phyloP scores from a whole-genome alignment of 2,113 vertebrate genomes.

The Dipodomys merriami region DNA sequence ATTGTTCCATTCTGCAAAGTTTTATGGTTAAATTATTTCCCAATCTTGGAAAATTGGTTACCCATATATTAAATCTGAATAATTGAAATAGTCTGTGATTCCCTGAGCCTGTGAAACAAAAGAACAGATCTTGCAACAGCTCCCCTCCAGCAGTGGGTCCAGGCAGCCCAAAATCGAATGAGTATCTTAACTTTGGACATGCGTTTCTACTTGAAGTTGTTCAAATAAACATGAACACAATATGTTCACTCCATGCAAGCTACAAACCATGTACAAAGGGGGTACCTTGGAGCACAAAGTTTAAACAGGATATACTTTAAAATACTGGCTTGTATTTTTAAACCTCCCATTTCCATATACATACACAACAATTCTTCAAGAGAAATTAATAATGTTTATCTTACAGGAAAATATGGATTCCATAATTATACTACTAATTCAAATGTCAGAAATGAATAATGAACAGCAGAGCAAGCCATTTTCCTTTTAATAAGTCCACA shows the following conservation, averaged over 20 bases:
- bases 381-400: conserved; percentile 60
- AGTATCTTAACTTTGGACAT: background rate
- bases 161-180: background rate
- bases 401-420: conserved; percentile 37
- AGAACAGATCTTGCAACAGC: background rate
- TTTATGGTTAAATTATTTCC: background rate
- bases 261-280: background rate
- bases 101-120: background rate
- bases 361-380: conserved; percentile 65
- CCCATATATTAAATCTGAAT: background rate
- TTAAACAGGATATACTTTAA: background rate
- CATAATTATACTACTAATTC: conserved; percentile 47
- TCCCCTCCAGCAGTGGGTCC: background rate
- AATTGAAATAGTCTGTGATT: background rate
- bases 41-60: conserved; percentile 32
- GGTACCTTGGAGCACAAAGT: background rate
- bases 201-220: background rate
- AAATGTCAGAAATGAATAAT: conserved; percentile 49
- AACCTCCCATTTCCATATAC: conserved; percentile 71
- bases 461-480: conserved; percentile 57
- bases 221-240: background rate
- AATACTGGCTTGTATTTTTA: conserved; percentile 80
- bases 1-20: background rate
- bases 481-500: conserved; percentile 55
- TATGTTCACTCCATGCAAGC: background rate